Conservation (phyloP, 2,888 invertebrate genomes). For the Acleris literana region DNA sequence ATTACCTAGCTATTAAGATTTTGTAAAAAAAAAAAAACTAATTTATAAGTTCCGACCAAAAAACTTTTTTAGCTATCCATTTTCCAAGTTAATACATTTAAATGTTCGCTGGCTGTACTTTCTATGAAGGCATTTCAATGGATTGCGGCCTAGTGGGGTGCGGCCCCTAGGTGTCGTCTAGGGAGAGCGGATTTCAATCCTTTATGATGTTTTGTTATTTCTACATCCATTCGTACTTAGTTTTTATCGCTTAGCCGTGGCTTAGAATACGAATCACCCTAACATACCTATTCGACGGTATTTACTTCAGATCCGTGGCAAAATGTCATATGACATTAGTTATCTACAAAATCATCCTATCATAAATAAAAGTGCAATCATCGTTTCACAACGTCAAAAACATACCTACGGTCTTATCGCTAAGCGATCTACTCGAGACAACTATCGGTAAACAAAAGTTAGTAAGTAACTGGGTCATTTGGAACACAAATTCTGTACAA, state of each 20-base stretch:
- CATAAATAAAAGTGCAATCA: too few species aligned
- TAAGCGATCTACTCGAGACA: slow-evolving; percentile 3
- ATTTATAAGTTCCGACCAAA: too few species aligned
- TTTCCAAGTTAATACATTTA: slow-evolving; percentile 10
- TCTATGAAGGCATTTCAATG: slow-evolving; percentile 9
- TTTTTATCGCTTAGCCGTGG: slow-evolving; percentile 26
- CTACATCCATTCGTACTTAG: slow-evolving; percentile 32
- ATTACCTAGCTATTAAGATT: background rate
- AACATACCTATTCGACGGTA: background rate
- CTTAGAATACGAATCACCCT: slow-evolving; percentile 18
- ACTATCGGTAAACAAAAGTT: background rate
- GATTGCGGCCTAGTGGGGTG: slow-evolving; percentile 21
- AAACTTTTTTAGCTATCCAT: background rate
- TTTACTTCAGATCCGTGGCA: background rate
- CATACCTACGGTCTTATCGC: background rate
- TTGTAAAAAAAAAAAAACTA: too few species aligned
- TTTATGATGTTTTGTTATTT: slow-evolving; percentile 34
- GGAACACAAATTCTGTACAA: slow-evolving; percentile 11
- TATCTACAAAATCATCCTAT: too few species aligned
- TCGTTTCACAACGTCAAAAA: too few species aligned
- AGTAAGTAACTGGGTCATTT: slow-evolving; percentile 12
- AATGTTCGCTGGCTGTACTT: slow-evolving; percentile 3
- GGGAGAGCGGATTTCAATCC: slow-evolving; percentile 36
- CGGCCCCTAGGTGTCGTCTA: slow-evolving; percentile 30
- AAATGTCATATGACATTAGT: background rate